phyloP scores from a whole-genome alignment of 2,888 invertebrate species.

The Apamea epomidion region DNA sequence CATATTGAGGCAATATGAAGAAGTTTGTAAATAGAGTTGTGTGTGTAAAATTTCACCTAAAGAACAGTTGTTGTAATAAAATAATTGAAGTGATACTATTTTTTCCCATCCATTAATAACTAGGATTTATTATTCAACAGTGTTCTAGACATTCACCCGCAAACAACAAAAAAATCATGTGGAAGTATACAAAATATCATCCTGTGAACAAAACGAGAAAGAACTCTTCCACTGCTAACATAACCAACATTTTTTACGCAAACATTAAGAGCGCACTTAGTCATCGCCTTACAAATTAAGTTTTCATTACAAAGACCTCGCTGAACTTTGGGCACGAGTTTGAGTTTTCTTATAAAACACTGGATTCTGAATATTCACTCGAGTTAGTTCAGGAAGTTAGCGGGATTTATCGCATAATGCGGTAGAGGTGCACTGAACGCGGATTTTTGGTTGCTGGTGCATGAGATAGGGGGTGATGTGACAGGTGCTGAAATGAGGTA shows the following conservation, averaged over 20 bases:
- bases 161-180: not conserved
- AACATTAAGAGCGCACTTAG: constrained; percentile 48
- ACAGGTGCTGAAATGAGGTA: not conserved
- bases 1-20: not conserved
- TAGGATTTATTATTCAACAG: not conserved
- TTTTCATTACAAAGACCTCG: constrained; percentile 65
- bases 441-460: constrained; percentile 22
- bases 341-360: constrained; percentile 64
- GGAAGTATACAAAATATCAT: not conserved
- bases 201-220: not conserved
- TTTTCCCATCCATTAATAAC: too few species aligned
- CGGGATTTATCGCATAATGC: constrained; percentile 70
- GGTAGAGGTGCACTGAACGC: constrained; percentile 54
- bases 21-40: not conserved
- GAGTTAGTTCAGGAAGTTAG: constrained; percentile 68
- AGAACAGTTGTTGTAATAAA: not conserved
- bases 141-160: not conserved
- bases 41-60: not conserved
- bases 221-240: not conserved
- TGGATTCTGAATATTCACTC: constrained; percentile 58
- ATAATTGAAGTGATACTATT: too few species aligned
- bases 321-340: constrained; percentile 42
- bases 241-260: constrained; percentile 17
- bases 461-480: not conserved
- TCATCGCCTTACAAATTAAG: constrained; percentile 59